phyloP scores from a whole-genome alignment of 1,140 invertebrate genomes.

The Metaphire vulgaris region DNA sequence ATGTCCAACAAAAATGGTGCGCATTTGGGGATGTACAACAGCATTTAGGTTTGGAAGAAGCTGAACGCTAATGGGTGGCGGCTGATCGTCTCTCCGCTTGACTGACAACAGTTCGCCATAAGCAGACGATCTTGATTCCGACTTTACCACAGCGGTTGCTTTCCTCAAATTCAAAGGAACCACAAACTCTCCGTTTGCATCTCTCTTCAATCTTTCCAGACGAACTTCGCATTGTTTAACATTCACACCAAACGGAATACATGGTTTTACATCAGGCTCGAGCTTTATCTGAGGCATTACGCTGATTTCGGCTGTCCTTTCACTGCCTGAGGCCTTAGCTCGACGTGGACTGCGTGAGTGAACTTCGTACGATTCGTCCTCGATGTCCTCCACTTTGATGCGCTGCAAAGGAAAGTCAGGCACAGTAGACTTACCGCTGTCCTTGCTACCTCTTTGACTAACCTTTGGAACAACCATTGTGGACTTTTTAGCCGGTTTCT shows the following conservation, averaged over 20 bases:
- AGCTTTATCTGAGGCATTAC: too few species aligned
- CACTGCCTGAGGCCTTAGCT: not conserved
- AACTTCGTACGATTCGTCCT: not conserved
- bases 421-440: too few species aligned
- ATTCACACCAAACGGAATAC: not conserved
- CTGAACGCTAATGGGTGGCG: not conserved
- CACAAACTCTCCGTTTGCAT: not conserved
- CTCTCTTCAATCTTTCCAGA: not conserved
- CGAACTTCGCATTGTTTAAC: not conserved
- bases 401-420: not conserved
- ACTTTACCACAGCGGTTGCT: not conserved
- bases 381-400: not conserved
- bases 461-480: too few species aligned
- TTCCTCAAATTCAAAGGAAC: not conserved
- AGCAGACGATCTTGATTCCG: not conserved
- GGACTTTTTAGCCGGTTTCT: not conserved
- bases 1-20: not conserved
- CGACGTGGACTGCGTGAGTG: not conserved
- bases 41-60: not conserved
- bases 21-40: not conserved
- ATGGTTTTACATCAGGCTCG: not conserved
- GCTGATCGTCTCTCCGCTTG: not conserved
- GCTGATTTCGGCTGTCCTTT: too few species aligned
- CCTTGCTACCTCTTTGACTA: too few species aligned
- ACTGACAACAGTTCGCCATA: not conserved